Evolutionary conservation across 2,888 invertebrate genomes (phyloP).

Genomic region (Octodonta nipae): DNA sequence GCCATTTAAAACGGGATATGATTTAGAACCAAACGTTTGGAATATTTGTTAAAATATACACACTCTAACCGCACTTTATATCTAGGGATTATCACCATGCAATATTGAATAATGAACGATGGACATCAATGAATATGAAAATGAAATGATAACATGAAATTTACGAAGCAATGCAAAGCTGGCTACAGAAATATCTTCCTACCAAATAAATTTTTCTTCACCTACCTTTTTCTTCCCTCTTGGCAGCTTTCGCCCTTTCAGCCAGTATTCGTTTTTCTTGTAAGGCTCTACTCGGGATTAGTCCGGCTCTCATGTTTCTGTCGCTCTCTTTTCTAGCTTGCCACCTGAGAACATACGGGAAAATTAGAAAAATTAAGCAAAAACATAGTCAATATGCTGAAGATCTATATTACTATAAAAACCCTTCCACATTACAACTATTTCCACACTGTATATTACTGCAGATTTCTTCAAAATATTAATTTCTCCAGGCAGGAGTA

Average conservation of each 20-base stretch:
- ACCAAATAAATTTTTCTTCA: constrained; percentile 3
- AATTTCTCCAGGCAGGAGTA: too few species aligned
- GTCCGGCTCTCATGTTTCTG: constrained; percentile 78
- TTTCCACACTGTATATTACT: too few species aligned
- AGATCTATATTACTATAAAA: too few species aligned
- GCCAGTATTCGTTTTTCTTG: constrained; percentile 78
- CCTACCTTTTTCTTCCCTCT: constrained; percentile 46
- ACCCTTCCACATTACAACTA: too few species aligned
- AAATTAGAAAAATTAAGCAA: not conserved
- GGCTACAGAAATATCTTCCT: not conserved
- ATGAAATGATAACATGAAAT: constrained; percentile 1
- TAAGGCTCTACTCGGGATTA: constrained; percentile 85
- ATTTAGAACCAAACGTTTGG: too few species aligned
- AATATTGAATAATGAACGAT: not conserved
- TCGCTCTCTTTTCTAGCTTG: constrained; percentile 84
- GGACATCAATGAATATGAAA: constrained; percentile 2
- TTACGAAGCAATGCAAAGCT: constrained; percentile 5
- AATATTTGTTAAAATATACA: too few species aligned
- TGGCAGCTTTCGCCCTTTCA: constrained; percentile 49
- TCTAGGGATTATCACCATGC: too few species aligned
- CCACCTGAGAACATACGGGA: constrained; percentile 50
- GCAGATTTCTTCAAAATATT: too few species aligned
- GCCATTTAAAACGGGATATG: too few species aligned
- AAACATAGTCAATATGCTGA: too few species aligned
- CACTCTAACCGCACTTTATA: too few species aligned